Percentiles rank a stretch among this genome's conserved stretches.
phyloP scores from a whole-genome alignment of 2,888 invertebrate species.

The Erebia aethiops region DNA sequence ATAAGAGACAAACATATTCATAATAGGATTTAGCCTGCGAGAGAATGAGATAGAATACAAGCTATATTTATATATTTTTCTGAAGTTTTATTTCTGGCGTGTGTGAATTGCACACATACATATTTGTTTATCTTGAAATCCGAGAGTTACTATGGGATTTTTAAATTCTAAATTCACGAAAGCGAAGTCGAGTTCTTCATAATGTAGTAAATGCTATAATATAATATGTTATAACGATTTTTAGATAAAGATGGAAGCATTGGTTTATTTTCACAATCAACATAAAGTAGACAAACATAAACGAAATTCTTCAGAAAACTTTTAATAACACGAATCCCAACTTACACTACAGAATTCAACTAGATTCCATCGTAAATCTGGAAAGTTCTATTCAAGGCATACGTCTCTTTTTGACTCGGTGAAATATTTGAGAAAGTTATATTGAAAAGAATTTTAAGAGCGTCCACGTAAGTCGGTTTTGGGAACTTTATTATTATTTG shows the following conservation, averaged over 20 bases:
- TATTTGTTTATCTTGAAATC: too few species aligned
- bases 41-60: too few species aligned
- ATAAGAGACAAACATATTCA: too few species aligned
- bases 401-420: slow-evolving; percentile 38
- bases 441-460: slow-evolving; percentile 39
- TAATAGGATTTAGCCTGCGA: too few species aligned
- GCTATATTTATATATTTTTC: too few species aligned
- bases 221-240: too few species aligned
- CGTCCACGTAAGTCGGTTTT: slow-evolving; percentile 29
- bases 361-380: slow-evolving; percentile 42
- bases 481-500: slow-evolving; percentile 35
- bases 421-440: slow-evolving; percentile 39
- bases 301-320: slow-evolving; percentile 32
- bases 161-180: too few species aligned
- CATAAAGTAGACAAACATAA: slow-evolving; percentile 12
- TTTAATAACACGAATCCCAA: slow-evolving; percentile 40
- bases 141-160: too few species aligned
- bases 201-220: too few species aligned
- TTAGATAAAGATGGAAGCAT: neutral
- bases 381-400: slow-evolving; percentile 42
- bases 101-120: too few species aligned
- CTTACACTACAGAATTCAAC: slow-evolving; percentile 36
- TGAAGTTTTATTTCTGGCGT: too few species aligned
- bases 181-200: too few species aligned
- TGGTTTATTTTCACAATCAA: slow-evolving; percentile 1